phyloP scores from a whole-genome alignment of 2,888 invertebrate species.

The Zaprionus lineosus region DNA sequence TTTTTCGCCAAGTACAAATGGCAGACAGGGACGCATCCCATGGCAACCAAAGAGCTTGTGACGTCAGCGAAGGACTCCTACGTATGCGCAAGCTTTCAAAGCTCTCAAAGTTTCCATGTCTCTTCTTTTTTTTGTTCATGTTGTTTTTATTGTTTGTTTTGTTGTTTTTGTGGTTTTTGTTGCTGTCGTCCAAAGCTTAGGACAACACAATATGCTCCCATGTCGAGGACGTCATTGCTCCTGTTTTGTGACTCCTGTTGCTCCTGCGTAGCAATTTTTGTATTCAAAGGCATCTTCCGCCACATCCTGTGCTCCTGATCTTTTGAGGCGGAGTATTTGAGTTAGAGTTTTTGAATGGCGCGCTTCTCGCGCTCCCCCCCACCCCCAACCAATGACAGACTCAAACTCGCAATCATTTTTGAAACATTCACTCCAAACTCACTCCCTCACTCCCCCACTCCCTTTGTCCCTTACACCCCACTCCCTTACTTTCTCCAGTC shows the following conservation, averaged over 20 bases:
- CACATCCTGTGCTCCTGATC: conserved; percentile 70
- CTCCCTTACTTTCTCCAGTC: no score
- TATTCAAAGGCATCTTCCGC: background rate
- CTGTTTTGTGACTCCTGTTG: conserved; percentile 61
- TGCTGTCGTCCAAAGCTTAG: background rate
- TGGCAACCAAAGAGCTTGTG: conserved; percentile 25
- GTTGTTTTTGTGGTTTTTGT: no score
- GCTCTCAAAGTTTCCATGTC: no score
- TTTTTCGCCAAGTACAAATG: conserved; percentile 63
- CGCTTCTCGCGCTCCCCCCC: conserved; percentile 39
- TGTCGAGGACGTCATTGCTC: conserved; percentile 61
- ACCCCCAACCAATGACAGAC: conserved; percentile 5
- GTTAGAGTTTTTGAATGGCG: conserved; percentile 78
- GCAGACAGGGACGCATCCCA: background rate
- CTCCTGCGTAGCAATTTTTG: conserved; percentile 36
- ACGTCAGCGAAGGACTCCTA: conserved; percentile 37
- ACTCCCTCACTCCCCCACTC: no score
- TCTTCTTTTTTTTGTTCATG: no score
- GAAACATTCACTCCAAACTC: no score
- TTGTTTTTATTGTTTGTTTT: no score
- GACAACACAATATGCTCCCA: no score
- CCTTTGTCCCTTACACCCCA: no score
- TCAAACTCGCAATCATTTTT: conserved; percentile 22
- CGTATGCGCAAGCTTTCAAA: conserved; percentile 6
- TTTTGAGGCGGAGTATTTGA: conserved; percentile 81